A percentile compares a stretch with the other conserved stretches of the same genome.
Evolutionary conservation across 2,113 vertebrate species (phyloP).

Genomic region (Meriones unguiculatus): DNA sequence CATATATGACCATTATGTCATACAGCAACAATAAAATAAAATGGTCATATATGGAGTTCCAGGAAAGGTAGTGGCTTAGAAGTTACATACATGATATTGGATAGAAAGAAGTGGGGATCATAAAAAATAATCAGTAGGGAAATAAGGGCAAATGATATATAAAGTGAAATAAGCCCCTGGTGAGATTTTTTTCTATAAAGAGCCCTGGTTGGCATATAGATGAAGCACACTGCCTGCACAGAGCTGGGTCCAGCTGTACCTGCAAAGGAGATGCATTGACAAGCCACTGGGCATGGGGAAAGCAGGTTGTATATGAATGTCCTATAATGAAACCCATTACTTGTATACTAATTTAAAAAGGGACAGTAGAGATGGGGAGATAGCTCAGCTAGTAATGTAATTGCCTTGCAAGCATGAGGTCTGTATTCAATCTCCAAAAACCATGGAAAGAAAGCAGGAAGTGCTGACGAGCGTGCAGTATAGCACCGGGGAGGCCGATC

Average conservation of each 20-base stretch:
- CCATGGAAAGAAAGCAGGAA: not conserved
- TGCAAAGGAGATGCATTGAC: not conserved
- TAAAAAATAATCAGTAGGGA: not conserved
- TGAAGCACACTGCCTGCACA: no score
- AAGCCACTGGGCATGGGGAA: not conserved
- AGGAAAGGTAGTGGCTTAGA: not conserved
- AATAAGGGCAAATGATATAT: not conserved
- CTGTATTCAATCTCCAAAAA: not conserved
- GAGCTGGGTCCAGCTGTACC: not conserved
- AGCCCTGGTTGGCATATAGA: not conserved
- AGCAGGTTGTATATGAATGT: not conserved
- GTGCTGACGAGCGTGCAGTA: not conserved
- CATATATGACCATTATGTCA: not conserved
- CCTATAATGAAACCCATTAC: not conserved
- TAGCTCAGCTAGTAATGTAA: not conserved
- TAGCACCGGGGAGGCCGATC: not conserved
- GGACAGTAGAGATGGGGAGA: not conserved
- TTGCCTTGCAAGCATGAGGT: not conserved
- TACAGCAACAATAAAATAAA: conserved; percentile 15
- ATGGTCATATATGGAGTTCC: not conserved
- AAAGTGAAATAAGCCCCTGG: not conserved
- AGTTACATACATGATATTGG: not conserved
- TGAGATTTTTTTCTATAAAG: not conserved
- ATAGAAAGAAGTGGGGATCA: not conserved
- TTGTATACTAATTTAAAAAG: not conserved